Base-by-base conservation (phyloP, 2,888 invertebrate species). In the Petrophora chlorosata region DNA sequence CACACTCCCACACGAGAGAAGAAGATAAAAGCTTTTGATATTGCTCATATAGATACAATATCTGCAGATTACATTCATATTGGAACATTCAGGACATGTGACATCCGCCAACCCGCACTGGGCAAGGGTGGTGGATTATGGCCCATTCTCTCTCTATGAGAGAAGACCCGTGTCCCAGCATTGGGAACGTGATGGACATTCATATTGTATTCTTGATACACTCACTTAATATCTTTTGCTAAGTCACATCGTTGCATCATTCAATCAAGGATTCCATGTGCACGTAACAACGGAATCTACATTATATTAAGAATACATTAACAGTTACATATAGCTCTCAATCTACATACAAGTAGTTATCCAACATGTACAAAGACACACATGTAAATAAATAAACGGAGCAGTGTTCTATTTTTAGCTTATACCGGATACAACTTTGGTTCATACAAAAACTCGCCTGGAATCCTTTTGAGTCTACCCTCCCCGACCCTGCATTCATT, bases 401-500 rank as follows among this genome's bases (percentile, higher is more conserved):
- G 36, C 23, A 50, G 61, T 46, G 25, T 45, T 44, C 23, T 35
- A 36, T 36, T 40, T 30, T n/a, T 22, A 13, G 14, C 10, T 32
- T 25, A 33, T 40, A 17, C 19, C 43, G 5, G 34, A 47, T 23
- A 32, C 12, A 54, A 57, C 59, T 63, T 68, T 58, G 50, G 51
- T 50, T 49, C 59, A 63, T 59, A 56, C 57, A 58, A 62, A 67
- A 68, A 64, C 57, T 64, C 61, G 65, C 56, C 61, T 73, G 79
- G 82, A 82, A 85, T 79, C 78, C 77, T 56, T 73, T 72, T 71
- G 65, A 70, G 67, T 59, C 56, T 61, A 73, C 68, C 61, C 63
- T 70, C 71, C 67, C 64, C 62, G 61, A 80, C 76, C 79, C 76
- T 76, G 76, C 76, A 73, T 79, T 67, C 70, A 74, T 71, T 73